Conservation (phyloP, 2,888 invertebrate genomes). For the Eulithis testata region DNA sequence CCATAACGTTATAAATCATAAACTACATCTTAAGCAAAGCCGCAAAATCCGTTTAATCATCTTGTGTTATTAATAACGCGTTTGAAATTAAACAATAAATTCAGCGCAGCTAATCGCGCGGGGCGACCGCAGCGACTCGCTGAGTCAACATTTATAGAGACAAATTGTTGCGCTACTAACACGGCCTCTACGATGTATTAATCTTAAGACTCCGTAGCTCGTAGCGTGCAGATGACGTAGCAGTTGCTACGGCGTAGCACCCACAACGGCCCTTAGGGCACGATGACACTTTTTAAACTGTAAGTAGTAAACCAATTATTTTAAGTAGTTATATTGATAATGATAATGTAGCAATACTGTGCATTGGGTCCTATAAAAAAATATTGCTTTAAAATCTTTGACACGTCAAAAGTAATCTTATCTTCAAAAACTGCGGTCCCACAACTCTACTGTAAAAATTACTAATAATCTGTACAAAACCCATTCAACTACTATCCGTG, state of each 20-base stretch:
- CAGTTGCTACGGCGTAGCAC: slow-evolving; percentile 33
- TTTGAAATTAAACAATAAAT: slow-evolving; percentile 85
- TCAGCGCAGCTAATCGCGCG: slow-evolving; percentile 80
- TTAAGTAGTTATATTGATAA: background rate
- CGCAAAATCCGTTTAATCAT: slow-evolving; percentile 82
- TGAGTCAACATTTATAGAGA: slow-evolving; percentile 85
- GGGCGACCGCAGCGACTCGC: slow-evolving; percentile 72
- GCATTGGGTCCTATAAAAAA: no score
- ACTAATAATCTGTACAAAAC: no score
- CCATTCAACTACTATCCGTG: no score
- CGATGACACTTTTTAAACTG: slow-evolving; percentile 28
- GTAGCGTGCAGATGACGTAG: slow-evolving; percentile 40
- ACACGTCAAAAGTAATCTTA: no score
- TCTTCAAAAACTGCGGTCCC: no score
- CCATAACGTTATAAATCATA: slow-evolving; percentile 73
- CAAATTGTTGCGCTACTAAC: slow-evolving; percentile 83
- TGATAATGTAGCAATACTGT: background rate
- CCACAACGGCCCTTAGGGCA: slow-evolving; percentile 25
- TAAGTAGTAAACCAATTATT: background rate
- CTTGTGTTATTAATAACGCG: slow-evolving; percentile 81
- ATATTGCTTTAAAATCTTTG: no score
- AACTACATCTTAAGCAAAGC: slow-evolving; percentile 69
- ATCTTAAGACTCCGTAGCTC: slow-evolving; percentile 70
- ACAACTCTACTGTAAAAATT: no score
- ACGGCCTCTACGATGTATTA: slow-evolving; percentile 79